phyloP scores from a whole-genome alignment of 2,888 invertebrate genomes.

The Leucoptera coffeella region DNA sequence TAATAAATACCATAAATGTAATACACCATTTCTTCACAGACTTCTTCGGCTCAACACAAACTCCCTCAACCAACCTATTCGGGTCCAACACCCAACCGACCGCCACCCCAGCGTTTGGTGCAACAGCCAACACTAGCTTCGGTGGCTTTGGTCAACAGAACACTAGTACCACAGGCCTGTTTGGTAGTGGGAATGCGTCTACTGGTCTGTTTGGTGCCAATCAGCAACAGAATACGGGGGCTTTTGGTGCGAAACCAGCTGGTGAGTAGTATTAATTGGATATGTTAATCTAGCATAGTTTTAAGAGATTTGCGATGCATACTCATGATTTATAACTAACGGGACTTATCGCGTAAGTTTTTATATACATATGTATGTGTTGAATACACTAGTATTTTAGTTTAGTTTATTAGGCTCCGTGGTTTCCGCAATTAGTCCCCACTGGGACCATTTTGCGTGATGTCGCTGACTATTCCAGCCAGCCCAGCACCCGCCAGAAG shows the following conservation, averaged over 20 bases:
- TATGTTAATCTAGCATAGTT: not conserved
- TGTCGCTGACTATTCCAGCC: too few relatives aligned
- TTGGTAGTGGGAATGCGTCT: slow-evolving; percentile 43
- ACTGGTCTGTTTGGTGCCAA: slow-evolving; percentile 55
- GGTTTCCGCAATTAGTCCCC: too few relatives aligned
- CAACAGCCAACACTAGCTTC: slow-evolving; percentile 37
- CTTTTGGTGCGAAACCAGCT: slow-evolving; percentile 51
- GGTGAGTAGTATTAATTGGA: not conserved
- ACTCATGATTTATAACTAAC: too few relatives aligned
- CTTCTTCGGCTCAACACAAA: slow-evolving; percentile 50
- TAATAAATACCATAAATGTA: not conserved
- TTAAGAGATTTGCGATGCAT: too few relatives aligned
- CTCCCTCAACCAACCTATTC: slow-evolving; percentile 19
- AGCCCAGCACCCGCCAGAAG: too few relatives aligned
- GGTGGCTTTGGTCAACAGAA: slow-evolving; percentile 33
- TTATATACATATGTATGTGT: too few relatives aligned
- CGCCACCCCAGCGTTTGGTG: slow-evolving; percentile 60
- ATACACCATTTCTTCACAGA: slow-evolving; percentile 12
- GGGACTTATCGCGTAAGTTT: too few relatives aligned
- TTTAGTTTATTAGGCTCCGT: too few relatives aligned
- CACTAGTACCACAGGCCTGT: slow-evolving; percentile 53
- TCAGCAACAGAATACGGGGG: slow-evolving; percentile 46
- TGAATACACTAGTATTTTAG: too few relatives aligned
- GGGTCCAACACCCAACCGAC: slow-evolving; percentile 20
- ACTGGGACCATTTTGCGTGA: too few relatives aligned